A percentile compares a stretch with the other conserved stretches of the same genome.
phyloP scores from a whole-genome alignment of 1,140 invertebrate genomes.

The Heliconius hermathena region DNA sequence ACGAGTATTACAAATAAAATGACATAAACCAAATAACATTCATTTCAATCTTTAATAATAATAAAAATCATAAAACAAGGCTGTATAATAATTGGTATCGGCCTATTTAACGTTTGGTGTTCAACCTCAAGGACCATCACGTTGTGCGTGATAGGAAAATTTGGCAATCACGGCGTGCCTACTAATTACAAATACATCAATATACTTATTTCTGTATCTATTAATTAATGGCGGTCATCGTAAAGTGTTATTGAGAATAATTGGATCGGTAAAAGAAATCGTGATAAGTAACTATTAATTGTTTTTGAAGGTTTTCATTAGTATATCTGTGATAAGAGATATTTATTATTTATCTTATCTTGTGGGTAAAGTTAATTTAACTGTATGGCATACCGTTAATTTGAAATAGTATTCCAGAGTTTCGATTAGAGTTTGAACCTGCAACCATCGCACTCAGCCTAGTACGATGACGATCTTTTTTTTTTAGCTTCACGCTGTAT shows the following conservation, averaged over 20 bases:
- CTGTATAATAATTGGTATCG: slow-evolving; percentile 46
- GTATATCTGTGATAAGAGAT: no score
- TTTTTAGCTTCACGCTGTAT: no score
- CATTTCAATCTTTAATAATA: neutral
- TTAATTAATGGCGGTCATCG: neutral
- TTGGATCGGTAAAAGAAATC: neutral
- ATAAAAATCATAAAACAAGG: slow-evolving; percentile 52
- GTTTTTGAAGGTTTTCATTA: no score
- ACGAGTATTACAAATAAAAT: no score
- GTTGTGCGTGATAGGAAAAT: slow-evolving; percentile 53
- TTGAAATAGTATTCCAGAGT: no score
- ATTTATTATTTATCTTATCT: no score
- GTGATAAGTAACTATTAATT: no score
- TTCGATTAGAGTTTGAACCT: no score
- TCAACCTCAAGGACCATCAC: slow-evolving; percentile 50
- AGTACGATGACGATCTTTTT: no score
- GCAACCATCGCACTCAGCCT: no score
- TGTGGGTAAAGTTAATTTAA: no score
- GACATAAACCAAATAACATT: neutral
- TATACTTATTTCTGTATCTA: neutral
- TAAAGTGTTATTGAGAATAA: slow-evolving; percentile 3
- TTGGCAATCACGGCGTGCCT: slow-evolving; percentile 12
- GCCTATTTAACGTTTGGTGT: slow-evolving; percentile 39
- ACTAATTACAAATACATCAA: neutral
- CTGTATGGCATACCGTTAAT: no score